phyloP scores from a whole-genome alignment of 2,888 invertebrate genomes.

The Calephelis perditalis region DNA sequence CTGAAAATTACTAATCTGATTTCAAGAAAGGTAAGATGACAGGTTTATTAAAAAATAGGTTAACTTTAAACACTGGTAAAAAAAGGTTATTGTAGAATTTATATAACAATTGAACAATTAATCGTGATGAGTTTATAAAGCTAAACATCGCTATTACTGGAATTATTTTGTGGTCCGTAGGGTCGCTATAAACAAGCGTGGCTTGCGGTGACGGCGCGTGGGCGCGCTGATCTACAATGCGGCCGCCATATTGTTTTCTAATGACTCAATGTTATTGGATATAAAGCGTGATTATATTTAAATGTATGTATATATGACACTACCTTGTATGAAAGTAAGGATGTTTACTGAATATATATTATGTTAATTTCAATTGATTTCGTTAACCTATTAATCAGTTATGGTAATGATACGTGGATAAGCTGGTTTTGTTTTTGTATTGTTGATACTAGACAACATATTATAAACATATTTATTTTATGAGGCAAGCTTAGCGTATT shows the following conservation, averaged over 20 bases:
- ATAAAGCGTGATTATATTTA: constrained; percentile 16
- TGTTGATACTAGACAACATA: no score
- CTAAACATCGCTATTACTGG: constrained; percentile 40
- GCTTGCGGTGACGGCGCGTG: constrained; percentile 60
- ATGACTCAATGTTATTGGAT: constrained; percentile 56
- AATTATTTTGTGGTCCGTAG: constrained; percentile 46
- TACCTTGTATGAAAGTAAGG: neutral
- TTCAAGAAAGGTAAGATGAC: no score
- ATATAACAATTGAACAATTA: constrained; percentile 2
- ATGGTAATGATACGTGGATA: no score
- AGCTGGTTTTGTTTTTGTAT: no score
- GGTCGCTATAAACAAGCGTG: constrained; percentile 57
- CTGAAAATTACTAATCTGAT: no score
- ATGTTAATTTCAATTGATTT: no score
- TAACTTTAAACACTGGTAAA: no score
- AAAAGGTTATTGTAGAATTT: neutral
- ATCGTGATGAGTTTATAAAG: constrained; percentile 26
- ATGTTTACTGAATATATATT: neutral
- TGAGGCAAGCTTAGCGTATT: no score
- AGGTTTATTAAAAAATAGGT: no score
- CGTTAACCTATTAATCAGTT: no score
- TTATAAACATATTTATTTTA: no score
- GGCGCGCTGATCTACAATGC: constrained; percentile 59
- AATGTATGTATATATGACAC: neutral
- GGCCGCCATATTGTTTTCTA: constrained; percentile 65